Conservation (phyloP, 30 jellyfish, hydroid and myxozoan genomes). For the Clytia hemisphaerica region DNA sequence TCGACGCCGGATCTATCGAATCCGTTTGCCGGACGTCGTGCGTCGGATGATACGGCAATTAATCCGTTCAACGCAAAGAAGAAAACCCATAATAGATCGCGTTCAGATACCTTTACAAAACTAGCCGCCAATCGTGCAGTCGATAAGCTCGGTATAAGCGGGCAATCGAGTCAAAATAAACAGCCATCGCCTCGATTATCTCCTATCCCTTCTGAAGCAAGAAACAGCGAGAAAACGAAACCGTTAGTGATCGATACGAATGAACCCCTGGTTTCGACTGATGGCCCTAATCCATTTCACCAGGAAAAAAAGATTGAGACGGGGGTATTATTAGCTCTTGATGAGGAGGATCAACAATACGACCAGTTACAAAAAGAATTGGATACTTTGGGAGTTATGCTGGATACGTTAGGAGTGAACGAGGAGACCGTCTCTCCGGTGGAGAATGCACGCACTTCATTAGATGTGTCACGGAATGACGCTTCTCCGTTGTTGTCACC, state of each 20-base stretch:
- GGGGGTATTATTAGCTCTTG: conserved; percentile 40
- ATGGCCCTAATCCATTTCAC: no score
- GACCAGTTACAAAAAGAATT: conserved; percentile 28
- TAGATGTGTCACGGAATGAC: no score
- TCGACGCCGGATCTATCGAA: conserved; percentile 30
- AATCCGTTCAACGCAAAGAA: conserved; percentile 3
- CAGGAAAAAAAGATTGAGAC: no score
- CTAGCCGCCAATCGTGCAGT: no score
- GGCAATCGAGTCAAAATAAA: not conserved
- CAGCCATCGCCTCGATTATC: not conserved
- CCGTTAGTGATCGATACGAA: not conserved
- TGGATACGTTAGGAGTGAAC: no score
- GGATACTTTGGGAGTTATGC: conserved; percentile 13
- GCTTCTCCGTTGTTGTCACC: conserved; percentile 81
- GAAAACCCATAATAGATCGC: conserved; percentile 73
- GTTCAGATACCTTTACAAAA: conserved; percentile 72
- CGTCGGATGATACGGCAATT: not conserved
- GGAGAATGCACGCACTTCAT: conserved; percentile 33
- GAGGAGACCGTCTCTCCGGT: conserved; percentile 20
- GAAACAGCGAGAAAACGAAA: not conserved
- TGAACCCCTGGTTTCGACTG: not conserved
- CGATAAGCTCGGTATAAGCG: no score
- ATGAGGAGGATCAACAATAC: conserved; percentile 53
- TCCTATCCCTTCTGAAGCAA: not conserved
- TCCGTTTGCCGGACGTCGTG: conserved; percentile 29